Conservation (phyloP, 2,888 invertebrate genomes). For the Hemithea aestivaria region DNA sequence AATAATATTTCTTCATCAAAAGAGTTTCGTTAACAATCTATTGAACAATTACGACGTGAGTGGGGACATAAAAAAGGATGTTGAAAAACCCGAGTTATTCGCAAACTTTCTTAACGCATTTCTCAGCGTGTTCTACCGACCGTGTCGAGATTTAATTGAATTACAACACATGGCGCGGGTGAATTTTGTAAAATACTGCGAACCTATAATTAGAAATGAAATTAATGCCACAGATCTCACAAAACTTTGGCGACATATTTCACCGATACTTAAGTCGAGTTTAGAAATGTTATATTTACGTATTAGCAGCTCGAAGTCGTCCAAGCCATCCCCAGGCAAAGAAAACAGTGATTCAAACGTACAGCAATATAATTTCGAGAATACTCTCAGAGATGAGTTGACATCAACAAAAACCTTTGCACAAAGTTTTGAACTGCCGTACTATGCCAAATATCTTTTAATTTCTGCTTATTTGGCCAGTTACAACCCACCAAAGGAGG, state of each 20-base stretch:
- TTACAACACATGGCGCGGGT: constrained; percentile 88
- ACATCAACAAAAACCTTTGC: constrained; percentile 77
- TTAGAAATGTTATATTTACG: constrained; percentile 88
- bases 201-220: constrained; percentile 85
- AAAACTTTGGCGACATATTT: constrained; percentile 89
- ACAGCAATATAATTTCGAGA: constrained; percentile 50
- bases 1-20: constrained; percentile 63
- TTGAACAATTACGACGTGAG: constrained; percentile 45
- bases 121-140: constrained; percentile 89
- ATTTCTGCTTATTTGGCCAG: constrained; percentile 96
- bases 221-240: constrained; percentile 82
- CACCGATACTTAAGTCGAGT: constrained; percentile 85
- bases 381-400: constrained; percentile 62
- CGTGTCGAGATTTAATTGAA: constrained; percentile 91
- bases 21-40: constrained; percentile 51
- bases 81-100: constrained; percentile 81
- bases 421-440: constrained; percentile 88
- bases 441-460: constrained; percentile 92
- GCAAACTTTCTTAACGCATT: constrained; percentile 89
- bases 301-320: constrained; percentile 58
- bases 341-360: constrained; percentile 45
- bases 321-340: constrained; percentile 50
- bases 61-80: constrained; percentile 45
- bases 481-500: constrained; percentile 93
- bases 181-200: constrained; percentile 87